Conservation (phyloP, 2,888 invertebrate genomes). For the Lithophane ornitopus region DNA sequence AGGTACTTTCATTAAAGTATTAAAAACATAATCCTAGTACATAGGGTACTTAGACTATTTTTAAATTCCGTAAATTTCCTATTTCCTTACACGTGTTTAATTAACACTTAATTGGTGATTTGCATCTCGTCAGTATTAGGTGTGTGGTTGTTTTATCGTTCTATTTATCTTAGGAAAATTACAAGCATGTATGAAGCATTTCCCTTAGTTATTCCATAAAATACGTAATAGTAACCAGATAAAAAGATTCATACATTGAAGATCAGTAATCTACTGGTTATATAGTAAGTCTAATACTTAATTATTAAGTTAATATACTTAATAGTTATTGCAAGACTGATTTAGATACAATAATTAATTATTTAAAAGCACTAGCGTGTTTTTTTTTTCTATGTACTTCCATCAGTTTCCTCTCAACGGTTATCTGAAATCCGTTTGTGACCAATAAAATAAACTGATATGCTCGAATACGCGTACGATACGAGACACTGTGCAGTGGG, state of each 20-base stretch:
- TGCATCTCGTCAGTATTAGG: background rate
- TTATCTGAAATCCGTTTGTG: background rate
- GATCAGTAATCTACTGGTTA: background rate
- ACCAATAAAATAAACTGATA: conserved; percentile 7
- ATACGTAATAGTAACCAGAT: background rate
- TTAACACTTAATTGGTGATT: background rate
- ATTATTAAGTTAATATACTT: background rate
- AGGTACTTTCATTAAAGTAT: conserved; percentile 20
- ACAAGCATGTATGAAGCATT: background rate
- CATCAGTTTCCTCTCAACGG: background rate
- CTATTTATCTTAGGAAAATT: background rate
- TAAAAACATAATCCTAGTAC: background rate
- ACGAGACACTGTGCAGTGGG: too few relatives aligned
- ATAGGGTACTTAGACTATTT: too few relatives aligned
- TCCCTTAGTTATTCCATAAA: background rate
- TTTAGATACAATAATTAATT: background rate
- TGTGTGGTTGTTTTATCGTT: background rate
- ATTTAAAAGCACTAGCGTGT: background rate
- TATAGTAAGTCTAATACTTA: background rate
- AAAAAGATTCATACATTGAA: background rate
- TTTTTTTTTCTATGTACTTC: background rate
- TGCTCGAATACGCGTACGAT: conserved; percentile 7
- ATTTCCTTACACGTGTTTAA: conserved; percentile 4
- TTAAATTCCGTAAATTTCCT: background rate
- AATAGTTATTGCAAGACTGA: background rate